Conservation (phyloP, 2,113 vertebrate species). For the Regulus satrapa region DNA sequence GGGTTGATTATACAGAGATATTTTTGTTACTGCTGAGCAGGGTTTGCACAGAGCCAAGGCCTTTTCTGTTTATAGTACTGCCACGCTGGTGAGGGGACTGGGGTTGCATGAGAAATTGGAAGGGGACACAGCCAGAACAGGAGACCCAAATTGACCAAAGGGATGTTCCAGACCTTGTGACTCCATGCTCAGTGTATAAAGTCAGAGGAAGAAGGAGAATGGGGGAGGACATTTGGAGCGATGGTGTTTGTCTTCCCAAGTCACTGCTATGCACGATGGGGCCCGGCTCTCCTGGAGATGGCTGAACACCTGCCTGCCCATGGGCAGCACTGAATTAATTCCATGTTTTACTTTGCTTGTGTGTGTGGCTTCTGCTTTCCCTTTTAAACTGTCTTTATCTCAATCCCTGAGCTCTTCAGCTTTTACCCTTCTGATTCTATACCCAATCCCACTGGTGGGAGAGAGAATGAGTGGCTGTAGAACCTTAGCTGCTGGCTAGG, state of each 20-base stretch:
- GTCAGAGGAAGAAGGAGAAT: neutral
- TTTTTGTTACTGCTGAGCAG: neutral
- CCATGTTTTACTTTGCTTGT: neutral
- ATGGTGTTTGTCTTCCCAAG: neutral
- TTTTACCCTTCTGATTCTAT: neutral
- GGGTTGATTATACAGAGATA: neutral
- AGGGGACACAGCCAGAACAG: neutral
- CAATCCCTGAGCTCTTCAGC: neutral
- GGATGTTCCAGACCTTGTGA: neutral
- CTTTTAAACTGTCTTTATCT: neutral
- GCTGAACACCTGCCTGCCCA: neutral
- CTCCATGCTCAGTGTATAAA: neutral
- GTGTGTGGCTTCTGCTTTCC: neutral
- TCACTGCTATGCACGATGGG: neutral
- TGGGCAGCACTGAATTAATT: neutral
- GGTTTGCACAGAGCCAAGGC: neutral
- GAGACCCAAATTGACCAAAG: neutral
- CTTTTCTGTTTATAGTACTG: neutral
- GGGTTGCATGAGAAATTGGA: accelerated
- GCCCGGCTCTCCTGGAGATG: neutral
- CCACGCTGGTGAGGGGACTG: neutral
- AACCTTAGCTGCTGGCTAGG: neutral
- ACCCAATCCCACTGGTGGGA: accelerated
- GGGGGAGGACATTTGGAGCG: neutral
- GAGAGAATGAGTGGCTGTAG: accelerated